Base-by-base conservation (phyloP, 2,888 invertebrate species). In the Pachydiplax longipennis region DNA sequence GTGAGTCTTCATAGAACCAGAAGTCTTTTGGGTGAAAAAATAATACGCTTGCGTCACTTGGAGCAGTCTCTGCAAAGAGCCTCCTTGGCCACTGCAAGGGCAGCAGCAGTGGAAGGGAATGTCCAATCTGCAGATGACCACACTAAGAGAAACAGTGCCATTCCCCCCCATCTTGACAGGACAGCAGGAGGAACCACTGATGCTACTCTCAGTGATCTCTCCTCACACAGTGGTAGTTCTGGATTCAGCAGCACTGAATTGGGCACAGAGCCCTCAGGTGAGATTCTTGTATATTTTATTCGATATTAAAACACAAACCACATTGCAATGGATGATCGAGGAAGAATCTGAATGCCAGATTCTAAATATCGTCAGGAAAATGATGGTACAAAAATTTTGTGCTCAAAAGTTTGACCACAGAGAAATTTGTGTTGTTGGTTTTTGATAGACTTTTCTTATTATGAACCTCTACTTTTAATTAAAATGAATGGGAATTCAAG, bases 1-100 rank as follows among this genome's bases (percentile, higher is more conserved):
- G 97, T 97, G 91, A 97, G 97, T 91, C 94, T 97, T 81, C 97
- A 97, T 94, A 96, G 97, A 0, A 97, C 97, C 2, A 95, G 97
- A 1, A 97, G 97, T 6, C 94, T 97, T 61, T 94, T 97, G 35
- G 97, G 97, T 22, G 97, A 97, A 94, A 97, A 97, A 94, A 97
- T 97, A 90, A 97, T 97, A 90, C 95, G 97, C 35, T 94, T 97
- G 93, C 95, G 97, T 5, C 97, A 97, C 93, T 95, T 97, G 93
- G 97, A 97, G 93, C 96, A 97, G 92, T 97, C 97, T 0, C 94
- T 97, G 91, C 95, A 96, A 90, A 94, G 96, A 35, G 95, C 96
- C 44, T 58, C 91, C 25, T 31, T 87, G 37, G 95, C 96, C 91
- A 94, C 94, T 94, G 81, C 91, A 0, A 40, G 48, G 44, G 82